These are phyloP conservation scores for Hirtodrosophila histrioides DNA, from an alignment of 2,888 invertebrate genomes.

Conservation along the genomic window DNA sequence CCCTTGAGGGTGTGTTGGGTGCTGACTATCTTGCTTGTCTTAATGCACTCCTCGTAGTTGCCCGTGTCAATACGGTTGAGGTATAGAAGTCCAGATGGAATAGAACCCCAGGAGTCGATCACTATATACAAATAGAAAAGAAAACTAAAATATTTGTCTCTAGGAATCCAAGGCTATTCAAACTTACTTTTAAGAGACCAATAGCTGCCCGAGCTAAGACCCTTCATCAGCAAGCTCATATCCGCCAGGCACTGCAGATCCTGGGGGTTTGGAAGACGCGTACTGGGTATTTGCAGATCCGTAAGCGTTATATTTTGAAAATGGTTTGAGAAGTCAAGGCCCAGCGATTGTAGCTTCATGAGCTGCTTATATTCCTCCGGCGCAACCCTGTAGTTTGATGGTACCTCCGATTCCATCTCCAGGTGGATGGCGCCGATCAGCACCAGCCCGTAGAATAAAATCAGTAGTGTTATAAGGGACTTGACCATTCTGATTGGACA, in stretches of 20 bases:
- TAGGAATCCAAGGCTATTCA: too few relatives aligned
- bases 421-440: constrained; percentile 4
- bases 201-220: constrained; percentile 2
- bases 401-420: neutral
- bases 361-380: constrained; percentile 15
- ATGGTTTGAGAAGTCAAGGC: constrained; percentile 19
- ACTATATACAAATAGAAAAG: constrained; percentile 64
- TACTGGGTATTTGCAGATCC: constrained; percentile 7
- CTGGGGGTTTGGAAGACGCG: constrained; percentile 12
- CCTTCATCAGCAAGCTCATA: constrained; percentile 27
- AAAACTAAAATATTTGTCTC: neutral
- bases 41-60: constrained; percentile 83
- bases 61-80: constrained; percentile 82
- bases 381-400: neutral
- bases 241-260: constrained; percentile 47
- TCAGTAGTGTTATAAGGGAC: neutral
- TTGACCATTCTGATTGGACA: constrained; percentile 30
- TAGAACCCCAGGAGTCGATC: constrained; percentile 83
- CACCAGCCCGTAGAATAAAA: constrained; percentile 7
- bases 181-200: constrained; percentile 44
- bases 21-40: constrained; percentile 36
- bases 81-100: constrained; percentile 82
- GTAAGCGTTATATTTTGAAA: constrained; percentile 23
- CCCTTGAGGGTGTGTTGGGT: constrained; percentile 28
- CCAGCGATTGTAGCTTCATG: constrained; percentile 17